Evolutionary conservation across 2,797 vertebrate genomes (phyloP), one percentile per base, ranked within the genome.

Genomic region (Cynopterus sphinx): DNA sequence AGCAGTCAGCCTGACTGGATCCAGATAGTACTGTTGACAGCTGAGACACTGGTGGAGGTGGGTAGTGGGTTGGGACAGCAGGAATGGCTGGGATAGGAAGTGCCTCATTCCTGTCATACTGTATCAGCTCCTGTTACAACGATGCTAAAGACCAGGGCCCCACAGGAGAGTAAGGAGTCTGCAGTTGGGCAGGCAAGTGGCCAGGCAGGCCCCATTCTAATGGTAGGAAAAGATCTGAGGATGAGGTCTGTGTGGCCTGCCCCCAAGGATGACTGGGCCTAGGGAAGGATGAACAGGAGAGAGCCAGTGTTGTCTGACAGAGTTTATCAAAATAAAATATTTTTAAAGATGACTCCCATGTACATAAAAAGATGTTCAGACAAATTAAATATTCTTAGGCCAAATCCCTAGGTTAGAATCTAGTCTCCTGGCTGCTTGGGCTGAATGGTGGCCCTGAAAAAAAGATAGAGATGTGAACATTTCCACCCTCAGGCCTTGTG

Each of bases 21-120:
- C 33, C 28, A 57, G 24, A 11, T 36, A 10, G 4, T 17, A 2
- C 7, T 57, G 41, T 1, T 15, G 16, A 57, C 1, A 75, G 21
- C 74, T 10, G 36, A 43, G 17, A 28, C 9, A 0, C 55, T 43
- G 43, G 4, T 3, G 10, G 33, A 49, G n/a, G 63, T n/a, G 28
- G 24, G 12, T 0, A 2, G 39, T n/a, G 31, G 41, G 1, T 26
- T 36, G 33, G 11, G 26, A 36, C 2, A 15, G 22, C n/a, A 59
- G 70, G 26, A 73, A 33, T 13, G 7, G 12, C 33, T 5, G 1
- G 9, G 36, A 21, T 2, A 12, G 22, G 4, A 4, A 7, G 15
- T 68, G 17, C 9, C 28, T 16, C n/a, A 3, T 3, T 3, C 10
- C 31, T 16, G 65, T 51, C 36, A 7, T 3, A 2, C 65, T 15